Percentiles rank a stretch among this genome's conserved stretches.
Conservation (phyloP, 2,888 invertebrate species). For the Aspidiotus destructor region DNA sequence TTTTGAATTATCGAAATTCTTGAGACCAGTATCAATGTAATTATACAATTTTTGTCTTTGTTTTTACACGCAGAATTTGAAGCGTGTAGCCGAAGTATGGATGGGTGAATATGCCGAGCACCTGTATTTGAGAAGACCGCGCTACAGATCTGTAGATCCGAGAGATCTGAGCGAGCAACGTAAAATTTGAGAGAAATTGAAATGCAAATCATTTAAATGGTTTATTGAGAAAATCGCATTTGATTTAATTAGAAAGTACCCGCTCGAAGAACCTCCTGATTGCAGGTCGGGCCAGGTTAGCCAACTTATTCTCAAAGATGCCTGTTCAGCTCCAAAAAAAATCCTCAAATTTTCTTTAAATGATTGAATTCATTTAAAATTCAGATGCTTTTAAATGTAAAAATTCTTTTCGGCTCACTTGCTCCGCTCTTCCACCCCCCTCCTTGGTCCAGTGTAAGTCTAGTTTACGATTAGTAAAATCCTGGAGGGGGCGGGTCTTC, state of each 20-base stretch:
- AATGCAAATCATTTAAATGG: slow-evolving; percentile 90
- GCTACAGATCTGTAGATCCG: slow-evolving; percentile 59
- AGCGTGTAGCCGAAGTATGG: slow-evolving; percentile 92
- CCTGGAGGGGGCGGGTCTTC: too few relatives aligned
- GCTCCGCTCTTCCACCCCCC: too few relatives aligned
- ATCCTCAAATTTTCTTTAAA: neutral
- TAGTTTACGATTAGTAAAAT: too few relatives aligned
- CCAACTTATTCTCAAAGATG: neutral
- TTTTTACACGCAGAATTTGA: slow-evolving; percentile 66
- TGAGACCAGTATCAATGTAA: too few relatives aligned
- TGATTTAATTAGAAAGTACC: slow-evolving; percentile 76
- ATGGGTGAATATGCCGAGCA: slow-evolving; percentile 94
- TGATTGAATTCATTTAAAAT: too few relatives aligned
- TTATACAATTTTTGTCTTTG: too few relatives aligned
- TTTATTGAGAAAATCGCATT: slow-evolving; percentile 88
- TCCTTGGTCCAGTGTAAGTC: too few relatives aligned
- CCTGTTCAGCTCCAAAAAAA: neutral
- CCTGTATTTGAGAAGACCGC: slow-evolving; percentile 68
- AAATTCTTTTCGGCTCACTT: too few relatives aligned
- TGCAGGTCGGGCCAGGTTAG: slow-evolving; percentile 67
- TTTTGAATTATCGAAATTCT: too few relatives aligned
- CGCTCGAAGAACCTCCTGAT: slow-evolving; percentile 73
- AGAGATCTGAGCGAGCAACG: slow-evolving; percentile 73
- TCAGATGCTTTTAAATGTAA: too few relatives aligned
- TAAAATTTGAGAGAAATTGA: slow-evolving; percentile 59